phyloP scores from a whole-genome alignment of 1,140 invertebrate species.

The Drosophila kikkawai region DNA sequence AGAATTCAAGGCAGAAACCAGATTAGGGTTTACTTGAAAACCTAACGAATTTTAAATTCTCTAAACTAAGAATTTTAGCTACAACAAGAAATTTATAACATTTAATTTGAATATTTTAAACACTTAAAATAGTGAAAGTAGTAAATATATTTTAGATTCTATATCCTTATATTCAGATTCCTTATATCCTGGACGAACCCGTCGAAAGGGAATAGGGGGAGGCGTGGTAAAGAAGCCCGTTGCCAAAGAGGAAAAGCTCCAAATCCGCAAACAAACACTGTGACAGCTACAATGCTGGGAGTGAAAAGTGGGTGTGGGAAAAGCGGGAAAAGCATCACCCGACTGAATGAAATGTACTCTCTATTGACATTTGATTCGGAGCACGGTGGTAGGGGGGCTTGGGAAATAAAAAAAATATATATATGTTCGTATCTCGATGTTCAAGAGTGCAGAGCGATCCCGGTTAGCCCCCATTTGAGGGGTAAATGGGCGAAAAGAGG shows the following conservation, averaged over 20 bases:
- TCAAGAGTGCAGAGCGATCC: constrained; percentile 18
- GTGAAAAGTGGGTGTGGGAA: constrained; percentile 25
- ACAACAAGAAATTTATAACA: background rate
- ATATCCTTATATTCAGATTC: background rate
- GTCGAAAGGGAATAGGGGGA: constrained; percentile 13
- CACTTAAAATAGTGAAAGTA: background rate
- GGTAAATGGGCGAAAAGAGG: constrained; percentile 27
- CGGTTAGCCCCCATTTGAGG: constrained; percentile 33
- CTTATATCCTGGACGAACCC: background rate
- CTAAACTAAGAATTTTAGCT: constrained; percentile 13
- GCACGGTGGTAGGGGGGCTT: background rate
- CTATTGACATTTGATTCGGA: constrained; percentile 80
- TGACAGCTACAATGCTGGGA: constrained; percentile 70
- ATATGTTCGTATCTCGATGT: constrained; percentile 15
- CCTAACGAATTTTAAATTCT: constrained; percentile 52
- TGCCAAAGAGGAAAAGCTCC: constrained; percentile 72
- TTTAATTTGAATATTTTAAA: background rate
- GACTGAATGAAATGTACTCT: constrained; percentile 82
- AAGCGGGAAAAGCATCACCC: constrained; percentile 48
- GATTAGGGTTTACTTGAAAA: constrained; percentile 10
- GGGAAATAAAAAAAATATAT: constrained; percentile 32
- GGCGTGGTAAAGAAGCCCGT: constrained; percentile 57
- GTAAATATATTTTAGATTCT: background rate
- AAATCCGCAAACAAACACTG: constrained; percentile 82
- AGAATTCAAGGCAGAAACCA: constrained; percentile 37